A percentile compares a stretch with the other conserved stretches of the same genome.
Conservation (phyloP, 2,113 vertebrate species). For the Onychostruthus taczanowskii region DNA sequence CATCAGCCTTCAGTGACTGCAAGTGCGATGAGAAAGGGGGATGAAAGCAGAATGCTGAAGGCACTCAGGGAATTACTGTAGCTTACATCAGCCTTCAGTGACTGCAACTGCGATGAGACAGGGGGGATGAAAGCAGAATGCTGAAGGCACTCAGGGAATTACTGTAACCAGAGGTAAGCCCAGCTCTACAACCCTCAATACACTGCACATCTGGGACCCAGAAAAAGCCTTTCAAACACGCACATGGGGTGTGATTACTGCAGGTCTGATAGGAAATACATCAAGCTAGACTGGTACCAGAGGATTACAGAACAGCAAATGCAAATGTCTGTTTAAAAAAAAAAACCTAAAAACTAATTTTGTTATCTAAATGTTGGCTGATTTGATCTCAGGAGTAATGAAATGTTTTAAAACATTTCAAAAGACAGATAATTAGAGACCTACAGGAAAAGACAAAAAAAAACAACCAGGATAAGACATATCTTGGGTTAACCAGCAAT, state of each 20-base stretch:
- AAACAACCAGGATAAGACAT: neutral
- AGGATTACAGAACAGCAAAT: neutral
- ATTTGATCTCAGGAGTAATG: constrained; percentile 49
- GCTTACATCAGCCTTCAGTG: neutral
- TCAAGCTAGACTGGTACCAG: constrained; percentile 18
- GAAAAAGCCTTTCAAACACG: neutral
- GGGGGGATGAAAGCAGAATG: neutral
- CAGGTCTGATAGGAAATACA: neutral
- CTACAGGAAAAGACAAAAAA: neutral
- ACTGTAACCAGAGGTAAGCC: neutral
- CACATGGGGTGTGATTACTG: neutral
- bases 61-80: neutral
- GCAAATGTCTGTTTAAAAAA: constrained; percentile 8
- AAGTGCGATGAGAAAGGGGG: neutral
- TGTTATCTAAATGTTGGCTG: constrained; percentile 50
- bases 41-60: neutral
- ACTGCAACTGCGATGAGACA: neutral
- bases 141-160: neutral
- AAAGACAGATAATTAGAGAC: constrained; percentile 53
- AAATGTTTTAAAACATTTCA: constrained; percentile 43
- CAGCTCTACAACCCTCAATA: neutral
- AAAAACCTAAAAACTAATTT: constrained; percentile 17
- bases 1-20: neutral
- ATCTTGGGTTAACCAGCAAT: constrained; percentile 21
- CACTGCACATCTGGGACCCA: neutral